Percentiles rank a stretch among this genome's conserved stretches.
phyloP scores from a whole-genome alignment of 1,140 invertebrate species.

The Penaeus chinensis region DNA sequence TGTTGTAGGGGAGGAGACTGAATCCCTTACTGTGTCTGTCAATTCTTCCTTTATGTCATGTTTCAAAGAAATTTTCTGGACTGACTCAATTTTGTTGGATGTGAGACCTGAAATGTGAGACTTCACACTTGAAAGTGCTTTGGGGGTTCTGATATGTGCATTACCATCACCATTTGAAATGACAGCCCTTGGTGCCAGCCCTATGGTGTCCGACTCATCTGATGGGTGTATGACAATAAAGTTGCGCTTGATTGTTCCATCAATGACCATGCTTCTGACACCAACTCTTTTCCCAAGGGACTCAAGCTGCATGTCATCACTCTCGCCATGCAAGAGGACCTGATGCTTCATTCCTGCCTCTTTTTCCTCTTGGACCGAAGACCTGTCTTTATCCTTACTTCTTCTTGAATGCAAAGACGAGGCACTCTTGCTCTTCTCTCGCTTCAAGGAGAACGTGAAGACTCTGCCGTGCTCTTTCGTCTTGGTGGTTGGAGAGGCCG shows the following conservation, averaged over 20 bases:
- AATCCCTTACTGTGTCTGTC: not conserved
- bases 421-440: slow-evolving; percentile 49
- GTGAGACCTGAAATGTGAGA: slow-evolving; percentile 25
- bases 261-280: slow-evolving; percentile 47
- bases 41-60: slow-evolving; percentile 29
- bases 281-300: slow-evolving; percentile 46
- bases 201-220: slow-evolving; percentile 52
- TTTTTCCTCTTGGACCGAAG: not conserved
- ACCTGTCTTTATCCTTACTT: slow-evolving; percentile 26
- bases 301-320: slow-evolving; percentile 5
- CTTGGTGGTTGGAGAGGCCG: slow-evolving; percentile 43
- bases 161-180: not conserved
- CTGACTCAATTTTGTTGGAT: slow-evolving; percentile 33
- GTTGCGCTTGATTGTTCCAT: slow-evolving; percentile 52
- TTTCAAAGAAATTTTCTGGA: slow-evolving; percentile 37
- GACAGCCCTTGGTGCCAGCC: slow-evolving; percentile 33
- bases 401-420: slow-evolving; percentile 35
- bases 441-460: slow-evolving; percentile 44
- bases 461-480: slow-evolving; percentile 21
- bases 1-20: not conserved
- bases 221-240: slow-evolving; percentile 54
- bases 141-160: slow-evolving; percentile 13
- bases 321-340: not conserved
- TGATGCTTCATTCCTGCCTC: slow-evolving; percentile 13
- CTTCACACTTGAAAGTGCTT: slow-evolving; percentile 41